Base-by-base conservation (phyloP, 1,140 invertebrate genomes). In the Parapsyche elsis region DNA sequence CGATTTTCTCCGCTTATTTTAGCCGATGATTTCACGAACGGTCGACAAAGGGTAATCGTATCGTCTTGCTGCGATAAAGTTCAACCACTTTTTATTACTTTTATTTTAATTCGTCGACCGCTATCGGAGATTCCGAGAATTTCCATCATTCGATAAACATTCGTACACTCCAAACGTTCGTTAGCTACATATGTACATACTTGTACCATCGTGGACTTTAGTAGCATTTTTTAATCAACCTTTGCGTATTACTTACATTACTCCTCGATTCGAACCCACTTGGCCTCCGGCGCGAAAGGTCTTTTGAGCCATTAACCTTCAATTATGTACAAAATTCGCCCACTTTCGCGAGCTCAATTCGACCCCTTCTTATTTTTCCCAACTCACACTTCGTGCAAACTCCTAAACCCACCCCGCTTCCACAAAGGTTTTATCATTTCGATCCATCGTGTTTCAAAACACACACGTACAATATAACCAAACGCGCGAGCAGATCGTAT, bases 251-350 rank as follows among this genome's bases (percentile, higher is more conserved):
- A 38, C 30, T 4, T 38, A 38, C 30, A n/a, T 38, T 38, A 38
- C 30, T 38, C 7, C 30, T 38, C 30, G 30, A 38, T 38, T 7
- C 30, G 49, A 53, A 53, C 49, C 12, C 49, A 4, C 49, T 12
- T 16, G 10, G 49, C 10, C 49, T 53, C 16, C 64, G n/a, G 24
- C 10, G 24, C 9, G 9, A 53, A 73, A 73, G 71, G 71, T 53
- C 71, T 38, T 73, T 73, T 53, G 14, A 73, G 71, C 38, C 71
- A 46, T 73, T 73, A 73, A 73, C 71, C 71, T 73, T 73, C 71
- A 53, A 45, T 53, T 67, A 67, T 67, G 21, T 45, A 16, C n/a
- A 73, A 46, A 53, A 73, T 53, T 53, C 16, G 2, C 71, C 24
- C 71, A 46, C 44, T 53, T 9, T 9, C 23, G n/a, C 61, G 9